These are phyloP conservation scores for Contarinia nasturtii DNA, from an alignment of 1,140 invertebrate genomes.

Conservation along the genomic window DNA sequence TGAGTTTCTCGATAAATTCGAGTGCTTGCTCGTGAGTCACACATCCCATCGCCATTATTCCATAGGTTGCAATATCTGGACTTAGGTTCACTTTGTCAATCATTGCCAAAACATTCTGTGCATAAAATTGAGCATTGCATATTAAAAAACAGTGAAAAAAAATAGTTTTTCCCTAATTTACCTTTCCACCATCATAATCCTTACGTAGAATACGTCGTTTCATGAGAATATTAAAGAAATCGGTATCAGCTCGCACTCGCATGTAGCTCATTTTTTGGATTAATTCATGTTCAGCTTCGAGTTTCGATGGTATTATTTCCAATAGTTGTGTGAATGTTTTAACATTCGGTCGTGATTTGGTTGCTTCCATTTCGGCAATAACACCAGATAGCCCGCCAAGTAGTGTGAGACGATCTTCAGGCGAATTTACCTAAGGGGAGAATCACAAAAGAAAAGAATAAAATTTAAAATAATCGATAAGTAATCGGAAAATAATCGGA, in stretches of 20 bases:
- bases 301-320: constrained; percentile 42
- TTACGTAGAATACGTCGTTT: constrained; percentile 47
- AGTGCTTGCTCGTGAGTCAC: constrained; percentile 32
- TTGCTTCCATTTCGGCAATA: constrained; percentile 44
- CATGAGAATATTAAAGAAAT: constrained; percentile 74
- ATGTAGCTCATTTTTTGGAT: constrained; percentile 34
- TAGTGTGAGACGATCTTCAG: constrained; percentile 51
- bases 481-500: no score
- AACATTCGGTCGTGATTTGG: constrained; percentile 47
- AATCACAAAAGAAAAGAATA: no score
- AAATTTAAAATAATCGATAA: no score
- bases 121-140: constrained; percentile 11
- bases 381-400: constrained; percentile 61
- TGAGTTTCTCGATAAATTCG: constrained; percentile 47
- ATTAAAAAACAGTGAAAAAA: constrained; percentile 6
- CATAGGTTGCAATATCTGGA: constrained; percentile 68
- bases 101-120: constrained; percentile 38
- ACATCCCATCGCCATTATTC: constrained; percentile 63
- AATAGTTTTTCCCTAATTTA: constrained; percentile 25
- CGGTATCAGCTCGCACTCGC: constrained; percentile 46
- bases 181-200: constrained; percentile 44
- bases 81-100: constrained; percentile 37
- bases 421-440: no score
- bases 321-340: constrained; percentile 64
- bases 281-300: constrained; percentile 42